phyloP scores from a whole-genome alignment of 1,140 invertebrate genomes.

The Triops cancriformis region DNA sequence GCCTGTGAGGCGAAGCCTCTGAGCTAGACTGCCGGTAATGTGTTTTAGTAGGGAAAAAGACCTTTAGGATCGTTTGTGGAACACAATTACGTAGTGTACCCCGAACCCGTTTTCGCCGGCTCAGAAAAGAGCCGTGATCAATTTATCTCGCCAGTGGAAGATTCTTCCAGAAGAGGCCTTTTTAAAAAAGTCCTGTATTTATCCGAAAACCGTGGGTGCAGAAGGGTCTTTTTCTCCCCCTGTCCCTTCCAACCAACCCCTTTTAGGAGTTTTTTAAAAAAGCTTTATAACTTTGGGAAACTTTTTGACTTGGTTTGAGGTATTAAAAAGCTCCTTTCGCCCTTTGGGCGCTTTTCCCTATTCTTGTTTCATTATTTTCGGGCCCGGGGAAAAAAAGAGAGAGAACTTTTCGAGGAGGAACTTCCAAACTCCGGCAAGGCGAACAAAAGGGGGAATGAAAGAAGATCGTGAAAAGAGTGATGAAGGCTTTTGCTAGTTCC shows the following conservation, averaged over 20 bases:
- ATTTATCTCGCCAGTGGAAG: neutral
- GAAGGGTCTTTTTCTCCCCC: constrained; percentile 14
- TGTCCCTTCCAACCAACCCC: neutral
- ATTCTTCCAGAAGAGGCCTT: neutral
- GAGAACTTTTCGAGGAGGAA: neutral
- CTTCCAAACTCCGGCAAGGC: neutral
- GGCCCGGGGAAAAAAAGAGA: neutral
- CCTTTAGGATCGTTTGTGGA: too few species aligned
- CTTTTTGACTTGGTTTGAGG: constrained; percentile 8
- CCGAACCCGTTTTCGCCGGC: neutral
- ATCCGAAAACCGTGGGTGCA: neutral
- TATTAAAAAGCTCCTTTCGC: neutral
- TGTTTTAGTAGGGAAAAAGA: too few species aligned
- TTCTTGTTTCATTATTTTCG: constrained; percentile 15
- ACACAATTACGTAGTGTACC: neutral
- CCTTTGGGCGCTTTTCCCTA: constrained; percentile 17
- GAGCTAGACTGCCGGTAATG: too few species aligned
- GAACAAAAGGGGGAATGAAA: neutral
- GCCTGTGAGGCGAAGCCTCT: too few species aligned
- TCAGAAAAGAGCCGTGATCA: neutral
- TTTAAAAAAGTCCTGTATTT: constrained; percentile 16
- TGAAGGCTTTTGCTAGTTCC: neutral
- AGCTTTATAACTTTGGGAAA: neutral
- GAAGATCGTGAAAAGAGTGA: constrained; percentile 1
- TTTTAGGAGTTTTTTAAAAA: constrained; percentile 15